Evolutionary conservation across 2,888 invertebrate species (phyloP), one percentile per base, ranked within the genome.

Genomic region (Chrysodeixis includens): DNA sequence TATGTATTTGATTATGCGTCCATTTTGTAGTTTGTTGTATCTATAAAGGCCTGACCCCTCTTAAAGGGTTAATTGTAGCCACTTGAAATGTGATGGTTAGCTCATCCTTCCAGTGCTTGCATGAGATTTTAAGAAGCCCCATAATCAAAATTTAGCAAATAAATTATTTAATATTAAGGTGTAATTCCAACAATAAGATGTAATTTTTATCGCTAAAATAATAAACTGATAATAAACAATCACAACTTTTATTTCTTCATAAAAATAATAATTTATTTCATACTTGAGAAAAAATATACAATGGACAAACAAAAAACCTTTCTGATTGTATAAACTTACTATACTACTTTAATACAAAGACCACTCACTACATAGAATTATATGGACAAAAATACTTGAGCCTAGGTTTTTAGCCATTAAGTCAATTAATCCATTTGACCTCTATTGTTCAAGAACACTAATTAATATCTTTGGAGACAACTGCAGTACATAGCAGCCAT

Each of bases 81-180:
- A 78, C 66, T 74, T 68, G 68, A 72, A 70, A 64, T 78, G 69
- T 70, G 71, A 76, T 82, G 71, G 65, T 61, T 69, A 75, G 73
- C 73, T 78, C 77, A 78, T 74, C 76, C 62, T 78, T 79, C 68
- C 69, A 79, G 76, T 74, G 81, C 79, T 83, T 83, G 78, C 71
- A 77, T 79, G 77, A 83, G 77, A 81, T 82, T 86, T 85, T 80
- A 81, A 84, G 81, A 86, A 84, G 92, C 91, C 91, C 91, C 92
- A 90, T 90, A 86, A 86, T 90, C 85, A 90, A 90, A 89, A 90
- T 88, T 88, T 90, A 92, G 91, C 81, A 84, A 87, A 87, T 91
- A 91, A 92, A 92, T 92, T 91, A 92, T 93, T 93, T 92, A 90
- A 89, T 90, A 84, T 84, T 91, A 92, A 90, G 90, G 79, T 88